phyloP scores from a whole-genome alignment of 2,797 vertebrate genomes.

The Gorsachius magnificus region DNA sequence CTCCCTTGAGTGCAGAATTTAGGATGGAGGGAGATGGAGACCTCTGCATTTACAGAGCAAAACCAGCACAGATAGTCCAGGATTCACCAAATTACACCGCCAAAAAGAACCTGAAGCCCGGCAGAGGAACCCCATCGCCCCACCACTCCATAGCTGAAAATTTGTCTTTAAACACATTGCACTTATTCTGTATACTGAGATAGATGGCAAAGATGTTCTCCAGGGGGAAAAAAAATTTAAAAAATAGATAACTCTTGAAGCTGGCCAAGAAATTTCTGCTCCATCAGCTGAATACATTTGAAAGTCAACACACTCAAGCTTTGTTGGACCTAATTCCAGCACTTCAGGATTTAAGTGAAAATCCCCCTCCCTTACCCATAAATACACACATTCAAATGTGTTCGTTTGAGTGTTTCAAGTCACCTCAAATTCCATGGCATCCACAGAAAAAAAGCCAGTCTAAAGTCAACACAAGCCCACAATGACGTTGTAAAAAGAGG shows the following conservation, averaged over 20 bases:
- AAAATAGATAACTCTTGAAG: background rate
- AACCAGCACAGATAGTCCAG: background rate
- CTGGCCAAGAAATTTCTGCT: background rate
- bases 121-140: background rate
- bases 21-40: background rate
- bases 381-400: constrained; percentile 50
- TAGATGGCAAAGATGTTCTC: background rate
- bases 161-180: background rate
- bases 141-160: background rate
- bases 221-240: background rate
- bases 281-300: constrained; percentile 31
- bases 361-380: constrained; percentile 25
- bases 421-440: constrained; percentile 44
- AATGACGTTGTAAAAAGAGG: constrained; percentile 29
- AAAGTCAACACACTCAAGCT: constrained; percentile 49
- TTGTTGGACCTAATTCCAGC: constrained; percentile 56
- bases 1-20: background rate
- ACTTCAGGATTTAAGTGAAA: constrained; percentile 44
- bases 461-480: constrained; percentile 57
- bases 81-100: background rate
- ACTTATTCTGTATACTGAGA: background rate
- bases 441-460: background rate
- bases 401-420: constrained; percentile 30
- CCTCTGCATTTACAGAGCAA: background rate
- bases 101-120: background rate